Evolutionary conservation across 2,113 vertebrate species (phyloP).

Genomic region (Hassar affinis): DNA sequence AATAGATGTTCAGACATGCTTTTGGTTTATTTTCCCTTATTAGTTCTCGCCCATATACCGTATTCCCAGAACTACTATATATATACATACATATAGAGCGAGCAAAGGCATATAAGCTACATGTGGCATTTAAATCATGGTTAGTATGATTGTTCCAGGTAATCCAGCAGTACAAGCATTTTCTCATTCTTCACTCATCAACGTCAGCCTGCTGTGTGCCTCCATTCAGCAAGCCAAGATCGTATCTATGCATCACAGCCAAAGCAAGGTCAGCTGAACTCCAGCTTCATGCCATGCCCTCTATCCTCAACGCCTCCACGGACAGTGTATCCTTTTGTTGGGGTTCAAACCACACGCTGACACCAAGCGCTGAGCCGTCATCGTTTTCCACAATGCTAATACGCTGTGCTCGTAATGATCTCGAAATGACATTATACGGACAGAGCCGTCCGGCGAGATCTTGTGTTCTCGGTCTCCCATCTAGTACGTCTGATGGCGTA

Average conservation of each 20-base stretch:
- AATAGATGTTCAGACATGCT: not conserved
- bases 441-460: not conserved
- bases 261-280: slow-evolving; percentile 29
- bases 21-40: not conserved
- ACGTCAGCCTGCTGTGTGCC: slow-evolving; percentile 27
- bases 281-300: slow-evolving; percentile 21
- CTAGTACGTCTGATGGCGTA: not conserved
- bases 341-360: not conserved
- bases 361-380: not conserved
- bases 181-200: slow-evolving; percentile 16
- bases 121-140: not conserved
- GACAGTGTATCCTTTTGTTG: slow-evolving; percentile 3
- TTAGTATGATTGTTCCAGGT: not conserved
- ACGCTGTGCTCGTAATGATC: not conserved
- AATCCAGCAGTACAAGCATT: slow-evolving; percentile 9
- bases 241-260: slow-evolving; percentile 1
- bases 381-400: not conserved
- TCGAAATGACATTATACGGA: not conserved
- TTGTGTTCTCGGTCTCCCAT: not conserved
- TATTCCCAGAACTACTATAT: not conserved
- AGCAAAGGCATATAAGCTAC: not conserved
- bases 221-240: slow-evolving; percentile 19
- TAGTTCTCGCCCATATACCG: not conserved
- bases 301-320: not conserved
- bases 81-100: not conserved